Base-by-base conservation (phyloP, 2,797 vertebrate species). In the Sarcophilus harrisii region DNA sequence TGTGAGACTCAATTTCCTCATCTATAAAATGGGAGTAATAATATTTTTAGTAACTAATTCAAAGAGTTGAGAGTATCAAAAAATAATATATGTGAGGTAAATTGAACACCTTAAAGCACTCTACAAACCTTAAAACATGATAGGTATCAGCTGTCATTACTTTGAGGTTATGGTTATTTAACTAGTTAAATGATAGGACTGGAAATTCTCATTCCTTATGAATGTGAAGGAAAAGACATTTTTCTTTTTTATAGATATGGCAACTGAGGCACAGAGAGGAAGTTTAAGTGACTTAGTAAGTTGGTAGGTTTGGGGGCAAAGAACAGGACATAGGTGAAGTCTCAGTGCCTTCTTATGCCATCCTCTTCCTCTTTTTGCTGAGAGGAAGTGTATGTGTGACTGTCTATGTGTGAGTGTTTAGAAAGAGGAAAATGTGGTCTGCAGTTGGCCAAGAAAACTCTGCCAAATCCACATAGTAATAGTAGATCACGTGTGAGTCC, bases 391-490 rank as follows among this genome's bases (percentile, higher is more conserved):
- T 2, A 6, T 55, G 6, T 14, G 24, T 13, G 49, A 38, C 10
- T 4, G 0, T 49, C 55, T 55, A 55, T 59, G 10, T 24, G 91
- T 54, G 3, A 55, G 45, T 49, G 58, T 93, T 94, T 96, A 94
- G 94, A 94, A 97, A 89, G 87, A 95, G 91, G 60, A 62, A 91
- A 30, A 60, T 4, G 1, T 93, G 90, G 93, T 95, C 54, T 49
- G 54, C 92, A 89, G 73, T 30, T 94, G 62, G 95, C 92, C 59
- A 54, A 18, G 66, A 93, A 93, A 73, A 58, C 24, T 73, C 96
- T 96, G 96, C 94, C 92, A 92, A 62, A 60, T 91, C 93, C 92
- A 16, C 38, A 57, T 95, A 92, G 92, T 93, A 57, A 93, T 52
- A 49, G 91, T 32, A 60, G 94, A 32, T 55, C 54, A 45, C 1